Percentiles rank a stretch among this genome's conserved stretches.
phyloP scores from a whole-genome alignment of 2,113 vertebrate species.

The Xyrauchen texanus region DNA sequence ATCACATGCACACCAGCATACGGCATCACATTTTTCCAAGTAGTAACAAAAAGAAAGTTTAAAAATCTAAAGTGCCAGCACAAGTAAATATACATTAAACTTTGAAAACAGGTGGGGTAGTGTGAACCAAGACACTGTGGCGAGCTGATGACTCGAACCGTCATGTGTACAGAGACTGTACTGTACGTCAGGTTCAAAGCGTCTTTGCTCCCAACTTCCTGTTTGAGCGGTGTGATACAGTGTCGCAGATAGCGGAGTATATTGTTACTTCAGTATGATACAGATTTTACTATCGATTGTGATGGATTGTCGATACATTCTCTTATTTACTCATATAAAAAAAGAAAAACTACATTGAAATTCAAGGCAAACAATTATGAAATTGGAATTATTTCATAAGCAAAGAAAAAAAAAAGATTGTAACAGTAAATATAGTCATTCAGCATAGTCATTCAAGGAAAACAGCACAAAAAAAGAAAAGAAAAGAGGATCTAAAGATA shows the following conservation, averaged over 20 bases:
- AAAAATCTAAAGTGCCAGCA: conserved; percentile 71
- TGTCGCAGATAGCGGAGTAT: not conserved
- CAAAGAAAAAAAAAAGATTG: conserved; percentile 17
- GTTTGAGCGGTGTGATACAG: not conserved
- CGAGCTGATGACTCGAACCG: not conserved
- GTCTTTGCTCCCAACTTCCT: not conserved
- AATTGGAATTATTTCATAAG: conserved; percentile 66
- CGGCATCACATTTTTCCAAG: not conserved
- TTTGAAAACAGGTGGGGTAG: not conserved
- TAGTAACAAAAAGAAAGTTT: conserved; percentile 29
- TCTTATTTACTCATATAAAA: conserved; percentile 54
- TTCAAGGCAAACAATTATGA: conserved; percentile 73
- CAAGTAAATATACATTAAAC: not conserved
- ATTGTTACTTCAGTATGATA: not conserved
- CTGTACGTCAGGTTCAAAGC: conserved; percentile 58
- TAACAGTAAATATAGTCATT: conserved; percentile 33
- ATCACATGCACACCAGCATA: conserved; percentile 10
- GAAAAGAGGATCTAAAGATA: conserved; percentile 48
- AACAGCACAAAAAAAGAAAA: conserved; percentile 53
- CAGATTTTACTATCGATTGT: conserved; percentile 30
- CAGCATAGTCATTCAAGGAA: conserved; percentile 44
- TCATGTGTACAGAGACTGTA: conserved; percentile 62
- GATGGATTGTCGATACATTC: conserved; percentile 81
- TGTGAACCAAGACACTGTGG: not conserved
- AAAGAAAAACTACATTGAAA: conserved; percentile 59